Conservation (phyloP, 2,797 vertebrate genomes). For the Monodelphis domestica region DNA sequence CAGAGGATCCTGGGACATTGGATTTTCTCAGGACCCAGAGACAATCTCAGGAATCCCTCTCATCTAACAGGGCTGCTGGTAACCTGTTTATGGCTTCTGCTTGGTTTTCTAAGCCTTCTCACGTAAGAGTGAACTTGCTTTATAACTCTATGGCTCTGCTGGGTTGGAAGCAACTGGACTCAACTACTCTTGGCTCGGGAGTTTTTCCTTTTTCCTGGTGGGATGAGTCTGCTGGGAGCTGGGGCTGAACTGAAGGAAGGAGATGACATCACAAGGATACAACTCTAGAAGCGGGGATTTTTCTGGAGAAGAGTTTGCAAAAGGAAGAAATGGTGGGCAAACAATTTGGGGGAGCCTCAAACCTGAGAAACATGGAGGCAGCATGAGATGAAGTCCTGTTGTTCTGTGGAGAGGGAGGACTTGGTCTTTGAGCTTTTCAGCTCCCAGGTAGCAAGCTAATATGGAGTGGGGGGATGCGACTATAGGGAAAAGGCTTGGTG, state of each 20-base stretch:
- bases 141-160: background rate
- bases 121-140: background rate
- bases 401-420: conserved; percentile 1
- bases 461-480: background rate
- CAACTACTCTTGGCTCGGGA: background rate
- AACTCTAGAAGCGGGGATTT: background rate
- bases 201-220: background rate
- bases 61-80: background rate
- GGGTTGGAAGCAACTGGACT: background rate
- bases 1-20: background rate
- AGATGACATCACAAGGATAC: background rate
- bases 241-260: background rate
- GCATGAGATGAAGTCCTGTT: conserved; percentile 12
- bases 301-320: background rate
- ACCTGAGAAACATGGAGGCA: background rate
- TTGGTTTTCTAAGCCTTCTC: background rate
- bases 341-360: background rate
- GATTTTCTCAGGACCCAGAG: background rate
- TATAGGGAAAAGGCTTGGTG: background rate
- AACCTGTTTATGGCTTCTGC: background rate
- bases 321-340: background rate
- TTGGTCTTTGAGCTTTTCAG: background rate
- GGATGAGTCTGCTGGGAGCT: background rate
- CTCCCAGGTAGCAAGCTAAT: background rate
- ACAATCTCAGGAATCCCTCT: background rate